Base-by-base conservation (phyloP, 2,113 vertebrate genomes). In the Nerophis ophidion region DNA sequence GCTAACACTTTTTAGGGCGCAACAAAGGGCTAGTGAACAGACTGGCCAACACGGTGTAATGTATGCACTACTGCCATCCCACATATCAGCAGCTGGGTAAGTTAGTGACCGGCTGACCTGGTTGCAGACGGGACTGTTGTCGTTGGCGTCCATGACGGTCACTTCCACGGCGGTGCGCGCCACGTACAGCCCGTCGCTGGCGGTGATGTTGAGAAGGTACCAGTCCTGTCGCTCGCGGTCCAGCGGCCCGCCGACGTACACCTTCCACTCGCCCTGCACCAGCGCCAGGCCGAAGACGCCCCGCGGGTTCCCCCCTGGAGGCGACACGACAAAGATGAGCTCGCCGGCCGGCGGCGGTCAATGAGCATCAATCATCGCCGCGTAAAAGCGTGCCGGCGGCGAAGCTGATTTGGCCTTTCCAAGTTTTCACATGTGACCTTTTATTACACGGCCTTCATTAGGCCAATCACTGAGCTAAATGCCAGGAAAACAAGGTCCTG, bases 201-300 rank as follows among this genome's bases (percentile, higher is more conserved):
- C 95, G 0, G 95, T 97, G 81, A 99, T 90, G 80, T 98, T 98
- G 66, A 99, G 93, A 49, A 93, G 88, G 76, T 97, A 98, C 84
- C 90, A 61, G 58, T 95, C 95, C 84, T 97, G 95, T 50, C 93
- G 92, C 81, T 99, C 97, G 4, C 95, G 92, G 74, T 99, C 96
- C 71, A 99, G 86, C 19, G 91, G 90, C 17, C 90, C 91, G 68
- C 95, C 95, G 65, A 99, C 93, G 16, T 94, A 97, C 56, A 99
- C 92, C 62, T 95, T 98, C 94, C 96, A 98, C 68, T 96, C 93
- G 16, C 87, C 94, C 82, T 97, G 94, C 64, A 96, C 92, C 47
- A 92, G 86, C 51, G 93, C 93, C 76, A 99, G 84, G 14, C 91
- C 92, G 0, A 99, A 99, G 59, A 92, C 91, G 33, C 95, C 95